These are phyloP conservation scores for Atherix ibis DNA, from an alignment of 2,888 invertebrate species.

Conservation along the genomic window DNA sequence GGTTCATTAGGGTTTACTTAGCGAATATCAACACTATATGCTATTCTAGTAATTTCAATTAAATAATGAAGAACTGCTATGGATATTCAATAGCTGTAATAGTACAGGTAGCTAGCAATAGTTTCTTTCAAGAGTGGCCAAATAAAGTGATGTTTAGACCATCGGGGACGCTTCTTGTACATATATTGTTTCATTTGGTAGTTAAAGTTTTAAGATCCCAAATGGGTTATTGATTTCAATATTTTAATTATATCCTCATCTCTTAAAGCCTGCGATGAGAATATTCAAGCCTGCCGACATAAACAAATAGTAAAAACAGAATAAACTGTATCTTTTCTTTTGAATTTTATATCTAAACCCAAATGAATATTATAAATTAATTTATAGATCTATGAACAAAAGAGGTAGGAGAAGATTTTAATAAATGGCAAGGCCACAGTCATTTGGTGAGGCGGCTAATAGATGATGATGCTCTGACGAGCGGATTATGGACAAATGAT, in stretches of 20 bases:
- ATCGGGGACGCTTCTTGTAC: conserved; percentile 86
- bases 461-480: too few species aligned
- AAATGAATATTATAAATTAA: too few species aligned
- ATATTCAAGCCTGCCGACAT: conserved; percentile 96
- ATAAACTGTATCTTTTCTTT: too few species aligned
- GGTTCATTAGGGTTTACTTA: conserved; percentile 90
- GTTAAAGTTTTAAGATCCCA: conserved; percentile 87
- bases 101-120: conserved; percentile 90
- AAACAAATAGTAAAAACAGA: too few species aligned
- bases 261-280: conserved; percentile 73
- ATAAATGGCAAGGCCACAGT: too few species aligned
- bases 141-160: conserved; percentile 92
- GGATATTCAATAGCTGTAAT: conserved; percentile 98
- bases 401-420: too few species aligned
- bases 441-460: too few species aligned
- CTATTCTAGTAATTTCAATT: conserved; percentile 87
- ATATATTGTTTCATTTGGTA: conserved; percentile 97
- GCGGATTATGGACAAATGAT: too few species aligned
- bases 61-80: conserved; percentile 73
- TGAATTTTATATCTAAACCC: too few species aligned
- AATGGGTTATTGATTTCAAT: conserved; percentile 87
- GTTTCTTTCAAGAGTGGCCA: conserved; percentile 96
- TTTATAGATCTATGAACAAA: too few species aligned
- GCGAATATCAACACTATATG: conserved; percentile 97
- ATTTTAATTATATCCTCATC: conserved; percentile 99